Evolutionary conservation across 2,797 vertebrate species (phyloP), one percentile per base, ranked within the genome.

Genomic region (Manis pentadactyla): DNA sequence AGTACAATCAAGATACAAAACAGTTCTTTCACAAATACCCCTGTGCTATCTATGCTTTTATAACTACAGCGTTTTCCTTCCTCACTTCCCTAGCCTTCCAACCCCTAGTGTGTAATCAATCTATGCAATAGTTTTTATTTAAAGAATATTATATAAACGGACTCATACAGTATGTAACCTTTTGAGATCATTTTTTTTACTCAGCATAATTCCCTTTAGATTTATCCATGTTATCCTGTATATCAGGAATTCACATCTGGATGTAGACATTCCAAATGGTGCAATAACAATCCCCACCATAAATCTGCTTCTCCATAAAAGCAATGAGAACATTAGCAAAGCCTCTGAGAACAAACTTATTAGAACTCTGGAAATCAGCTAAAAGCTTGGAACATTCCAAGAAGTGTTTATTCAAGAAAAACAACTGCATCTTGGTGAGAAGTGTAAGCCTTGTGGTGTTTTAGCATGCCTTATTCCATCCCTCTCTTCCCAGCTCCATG

Each of bases 301-400:
- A 57, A 77, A 49, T 55, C 46, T 74, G 11, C 34, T 85, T 39
- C 61, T 86, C 81, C 29, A 57, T 83, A 66, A 69, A 90, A 61
- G 11, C 79, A 77, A 53, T 53, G 51, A 78, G 9, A 68, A 84
- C 79, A 74, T 42, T 77, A 94, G 71, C 37, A 84, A 84, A 94
- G 83, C 19, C 42, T n/a, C 51, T 90, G 53, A 75, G 75, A 75
- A 94, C 89, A 89, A 83, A 89, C n/a, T 49, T 57, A 49, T 66
- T 66, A 39, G 49, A 89, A 90, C 12, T 37, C 19, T 59, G 27
- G 79, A 90, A 90, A 77, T 69, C 39, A 84, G 55, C 42, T 39
- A 83, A 39, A 61, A n/a, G 25, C 37, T 55, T 57, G 18, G 55
- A 79, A 63, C 55, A 63, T 87, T 79, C 63, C 75, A 53, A 31